A percentile compares a stretch with the other conserved stretches of the same genome.
Conservation (phyloP, 2,888 invertebrate genomes). For the Hirtodrosophila duncani region DNA sequence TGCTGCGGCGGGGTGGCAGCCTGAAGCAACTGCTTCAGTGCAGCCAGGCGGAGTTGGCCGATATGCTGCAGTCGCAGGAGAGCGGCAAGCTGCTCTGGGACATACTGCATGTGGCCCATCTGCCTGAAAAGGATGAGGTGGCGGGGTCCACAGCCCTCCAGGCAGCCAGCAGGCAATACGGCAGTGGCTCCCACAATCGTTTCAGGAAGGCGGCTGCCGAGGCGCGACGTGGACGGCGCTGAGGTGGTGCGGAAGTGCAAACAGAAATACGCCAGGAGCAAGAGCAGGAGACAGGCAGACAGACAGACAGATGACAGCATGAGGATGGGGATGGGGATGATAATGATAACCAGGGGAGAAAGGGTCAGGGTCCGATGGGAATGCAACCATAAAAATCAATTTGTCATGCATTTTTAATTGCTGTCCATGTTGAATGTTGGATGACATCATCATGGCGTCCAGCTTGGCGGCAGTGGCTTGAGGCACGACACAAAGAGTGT, state of each 20-base stretch:
- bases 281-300: not conserved
- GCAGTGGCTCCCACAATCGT: constrained; percentile 61
- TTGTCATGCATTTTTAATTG: constrained; percentile 46
- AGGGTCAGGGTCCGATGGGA: constrained; percentile 15
- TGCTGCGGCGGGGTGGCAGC: constrained; percentile 87
- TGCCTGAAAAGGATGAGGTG: constrained; percentile 79
- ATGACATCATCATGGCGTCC: constrained; percentile 9
- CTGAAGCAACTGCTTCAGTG: constrained; percentile 83
- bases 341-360: constrained; percentile 19
- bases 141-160: constrained; percentile 62
- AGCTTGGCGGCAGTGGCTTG: constrained; percentile 1
- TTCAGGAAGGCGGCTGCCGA: constrained; percentile 71
- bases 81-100: constrained; percentile 85
- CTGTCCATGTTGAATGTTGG: no score
- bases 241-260: not conserved
- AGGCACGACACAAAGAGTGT: no score
- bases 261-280: not conserved
- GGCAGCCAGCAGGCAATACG: constrained; percentile 64
- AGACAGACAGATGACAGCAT: not conserved
- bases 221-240: constrained; percentile 36
- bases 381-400: constrained; percentile 39
- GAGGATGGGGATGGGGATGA: not conserved
- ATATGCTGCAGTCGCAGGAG: constrained; percentile 85
- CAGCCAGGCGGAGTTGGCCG: constrained; percentile 83
- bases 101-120: constrained; percentile 84